Base-by-base conservation (phyloP, 2,888 invertebrate species). In the Drosophila peninsularis region DNA sequence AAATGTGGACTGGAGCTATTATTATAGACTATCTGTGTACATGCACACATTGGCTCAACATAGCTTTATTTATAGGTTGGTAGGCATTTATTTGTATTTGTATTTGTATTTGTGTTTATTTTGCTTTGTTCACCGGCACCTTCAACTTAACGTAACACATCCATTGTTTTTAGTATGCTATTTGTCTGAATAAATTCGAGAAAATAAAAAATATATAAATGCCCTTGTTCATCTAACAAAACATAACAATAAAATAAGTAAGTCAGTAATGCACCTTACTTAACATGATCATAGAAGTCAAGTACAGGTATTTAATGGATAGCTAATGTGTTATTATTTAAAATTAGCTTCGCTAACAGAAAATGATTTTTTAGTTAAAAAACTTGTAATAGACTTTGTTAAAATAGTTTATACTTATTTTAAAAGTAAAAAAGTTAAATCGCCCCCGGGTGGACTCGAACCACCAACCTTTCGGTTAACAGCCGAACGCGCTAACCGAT, bases 401-500 rank as follows among this genome's bases (percentile, higher is more conserved):
- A 37, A 27, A 27, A 37, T 30, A 17, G 24, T 3, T 19, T 39
- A 10, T 17, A 37, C n/a, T 39, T 17, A 17, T 17, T 17, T 17
- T 17, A 7, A n/a, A 37, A 5, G 5, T 37, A 5, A 39, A 39
- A 39, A 39, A 39, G 3, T 56, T 0, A 6, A 42, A 5, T 0
- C 96, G 96, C 96, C 96, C 96, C 96, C 96, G 96, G 97, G 97
- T 97, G 97, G 97, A 95, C 96, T 97, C 95, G 97, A 97, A 97
- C 97, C 97, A 97, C 97, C 97, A 97, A 97, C 97, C 97, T 97
- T 97, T 97, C 97, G 97, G 97, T 97, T 97, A 97, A 97, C 97
- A 97, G 97, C 97, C 97, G 97, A 97, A 97, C 97, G 97, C 97
- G 97, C 97, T 97, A 97, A 94, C 97, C 97, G 92, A 96, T 97